These are phyloP conservation scores for Dyspetes luteomarginatus DNA, from an alignment of 2,888 invertebrate genomes.

Conservation along the genomic window DNA sequence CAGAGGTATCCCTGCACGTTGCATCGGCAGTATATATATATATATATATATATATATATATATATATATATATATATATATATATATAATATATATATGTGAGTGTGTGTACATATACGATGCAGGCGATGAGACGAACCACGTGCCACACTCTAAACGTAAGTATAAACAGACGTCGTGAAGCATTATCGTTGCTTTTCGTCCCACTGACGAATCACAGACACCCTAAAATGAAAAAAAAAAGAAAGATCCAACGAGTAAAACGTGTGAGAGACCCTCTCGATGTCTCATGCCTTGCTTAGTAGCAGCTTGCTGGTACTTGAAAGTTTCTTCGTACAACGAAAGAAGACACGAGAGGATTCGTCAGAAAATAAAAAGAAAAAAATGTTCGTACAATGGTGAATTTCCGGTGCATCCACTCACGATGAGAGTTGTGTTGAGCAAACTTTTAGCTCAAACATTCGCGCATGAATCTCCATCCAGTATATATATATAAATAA, in stretches of 20 bases:
- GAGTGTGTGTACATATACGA: background rate
- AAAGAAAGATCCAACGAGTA: constrained; percentile 20
- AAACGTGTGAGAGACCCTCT: constrained; percentile 28
- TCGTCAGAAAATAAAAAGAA: constrained; percentile 12
- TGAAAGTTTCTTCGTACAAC: constrained; percentile 44
- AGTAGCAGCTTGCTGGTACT: constrained; percentile 36
- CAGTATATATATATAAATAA: constrained; percentile 21
- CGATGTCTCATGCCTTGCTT: constrained; percentile 31
- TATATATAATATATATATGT: background rate
- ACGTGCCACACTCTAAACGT: constrained; percentile 61
- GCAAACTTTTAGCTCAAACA: constrained; percentile 34
- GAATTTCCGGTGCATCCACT: constrained; percentile 52
- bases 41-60: too few species aligned
- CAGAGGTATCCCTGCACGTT: constrained; percentile 18
- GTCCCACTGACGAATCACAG: constrained; percentile 68
- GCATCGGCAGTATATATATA: constrained; percentile 20
- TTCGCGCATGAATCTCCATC: constrained; percentile 31
- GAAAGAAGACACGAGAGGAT: background rate
- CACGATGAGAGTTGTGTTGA: constrained; percentile 18
- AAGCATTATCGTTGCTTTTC: constrained; percentile 67
- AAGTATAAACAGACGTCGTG: constrained; percentile 68
- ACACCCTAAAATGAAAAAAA: constrained; percentile 19
- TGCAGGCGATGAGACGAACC: constrained; percentile 57
- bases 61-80: too few species aligned
- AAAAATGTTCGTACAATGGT: constrained; percentile 40